Base-by-base conservation (phyloP, 2,113 vertebrate species). In the Ictalurus punctatus region DNA sequence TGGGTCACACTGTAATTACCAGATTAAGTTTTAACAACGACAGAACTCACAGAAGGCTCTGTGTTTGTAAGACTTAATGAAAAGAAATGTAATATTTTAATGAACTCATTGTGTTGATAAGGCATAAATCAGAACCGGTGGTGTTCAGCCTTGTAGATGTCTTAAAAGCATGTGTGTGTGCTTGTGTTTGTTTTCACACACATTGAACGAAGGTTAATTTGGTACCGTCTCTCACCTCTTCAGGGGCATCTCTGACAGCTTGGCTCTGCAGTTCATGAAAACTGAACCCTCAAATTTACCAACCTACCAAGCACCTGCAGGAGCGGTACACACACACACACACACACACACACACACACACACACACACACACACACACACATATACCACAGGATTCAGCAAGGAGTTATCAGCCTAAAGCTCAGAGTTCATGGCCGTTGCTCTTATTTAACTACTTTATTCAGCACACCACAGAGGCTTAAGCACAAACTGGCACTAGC, bases 221-320 rank as follows among this genome's bases (percentile, higher is more conserved):
- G 90, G 90, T 90, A 91, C 89, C 23, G 10, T 69, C 90, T 92
- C 96, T 94, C 90, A 98, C 98, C 98, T 99, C 91, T 97, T 96
- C 92, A 99, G 95, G 87, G 98, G 98, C 92, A 95, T 96, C 95
- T 99, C 98, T 3, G 98, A 99, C 91, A 99, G 96, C 93, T 97
- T 97, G 91, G 96, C 92, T 94, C 93, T 96, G 94, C 98, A 99
- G 95, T 98, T 99, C 96, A 98, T 96, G 94, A 99, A 99, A 99
- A 89, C 86, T 95, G 96, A 90, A 99, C 92, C 92, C 95, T 97
- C 94, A 98, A 93, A 93, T 98, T 99, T 94, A 98, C 93, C 93
- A 99, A 91, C 91, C 97, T 96, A 92, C 96, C 95, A 92, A 99
- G 96, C 52, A 98, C 97, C 98, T 99, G 92, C 89, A 92, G 90